phyloP scores from a whole-genome alignment of 1,140 invertebrate genomes.

The Asobara japonica region DNA sequence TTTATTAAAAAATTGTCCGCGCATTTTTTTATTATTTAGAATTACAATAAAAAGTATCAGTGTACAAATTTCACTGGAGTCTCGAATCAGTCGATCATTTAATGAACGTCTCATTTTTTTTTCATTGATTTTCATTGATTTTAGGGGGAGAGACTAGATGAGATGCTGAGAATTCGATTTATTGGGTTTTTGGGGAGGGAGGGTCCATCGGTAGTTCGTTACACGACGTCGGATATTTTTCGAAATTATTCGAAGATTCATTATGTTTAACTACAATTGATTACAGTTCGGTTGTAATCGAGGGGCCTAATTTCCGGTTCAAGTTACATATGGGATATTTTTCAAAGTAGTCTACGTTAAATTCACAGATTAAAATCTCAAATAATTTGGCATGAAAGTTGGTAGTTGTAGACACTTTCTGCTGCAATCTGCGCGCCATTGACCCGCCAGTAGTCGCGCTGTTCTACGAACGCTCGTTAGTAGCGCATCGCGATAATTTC shows the following conservation, averaged over 20 bases:
- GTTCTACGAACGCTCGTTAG: no score
- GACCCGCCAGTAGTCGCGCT: no score
- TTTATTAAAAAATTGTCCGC: conserved; percentile 10
- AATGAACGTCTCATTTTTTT: background rate
- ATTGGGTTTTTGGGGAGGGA: background rate
- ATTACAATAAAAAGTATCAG: background rate
- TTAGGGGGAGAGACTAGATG: background rate
- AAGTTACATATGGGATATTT: background rate
- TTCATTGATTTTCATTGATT: background rate
- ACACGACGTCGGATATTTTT: background rate
- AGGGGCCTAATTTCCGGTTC: background rate
- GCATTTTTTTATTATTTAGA: background rate
- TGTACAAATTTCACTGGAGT: conserved; percentile 7
- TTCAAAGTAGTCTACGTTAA: no score
- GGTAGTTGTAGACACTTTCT: no score
- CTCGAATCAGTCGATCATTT: background rate
- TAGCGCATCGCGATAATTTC: no score
- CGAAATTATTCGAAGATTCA: background rate
- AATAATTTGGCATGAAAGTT: no score
- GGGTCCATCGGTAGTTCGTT: background rate
- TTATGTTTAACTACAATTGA: background rate
- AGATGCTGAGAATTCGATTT: background rate
- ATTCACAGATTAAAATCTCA: no score
- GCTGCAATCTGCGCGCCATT: no score
- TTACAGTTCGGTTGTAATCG: background rate